phyloP scores from a whole-genome alignment of 2,113 vertebrate species.

The Lampris megalopsis region DNA sequence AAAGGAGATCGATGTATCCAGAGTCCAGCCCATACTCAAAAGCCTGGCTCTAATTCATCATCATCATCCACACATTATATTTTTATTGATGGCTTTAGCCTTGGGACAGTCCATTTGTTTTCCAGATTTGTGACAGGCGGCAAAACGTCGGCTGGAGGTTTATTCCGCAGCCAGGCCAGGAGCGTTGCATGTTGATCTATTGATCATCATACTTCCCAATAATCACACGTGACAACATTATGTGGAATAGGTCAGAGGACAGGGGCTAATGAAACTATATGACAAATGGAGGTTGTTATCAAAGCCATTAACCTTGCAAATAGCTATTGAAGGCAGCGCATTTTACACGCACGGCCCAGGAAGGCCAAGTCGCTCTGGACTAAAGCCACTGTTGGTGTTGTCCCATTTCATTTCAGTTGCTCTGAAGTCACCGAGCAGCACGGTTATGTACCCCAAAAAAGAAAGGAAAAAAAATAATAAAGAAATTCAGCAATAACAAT shows the following conservation, averaged over 20 bases:
- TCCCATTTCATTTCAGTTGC: conserved; percentile 9
- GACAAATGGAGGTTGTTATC: conserved; percentile 91
- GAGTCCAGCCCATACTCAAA: conserved; percentile 51
- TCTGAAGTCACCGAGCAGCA: conserved; percentile 36
- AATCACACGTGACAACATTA: conserved; percentile 94
- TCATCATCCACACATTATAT: conserved; percentile 82
- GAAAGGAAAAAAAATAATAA: conserved; percentile 20
- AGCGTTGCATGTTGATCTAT: conserved; percentile 91
- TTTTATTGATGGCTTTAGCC: conserved; percentile 85
- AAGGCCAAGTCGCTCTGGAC: neutral
- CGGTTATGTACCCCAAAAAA: neutral
- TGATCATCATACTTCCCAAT: conserved; percentile 92
- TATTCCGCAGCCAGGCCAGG: conserved; percentile 82
- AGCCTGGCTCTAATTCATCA: conserved; percentile 87
- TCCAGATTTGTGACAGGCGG: conserved; percentile 87
- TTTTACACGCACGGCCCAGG: conserved; percentile 36
- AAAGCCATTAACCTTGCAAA: conserved; percentile 88
- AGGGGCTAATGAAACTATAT: conserved; percentile 89
- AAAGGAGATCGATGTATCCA: conserved; percentile 73
- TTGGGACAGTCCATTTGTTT: conserved; percentile 89
- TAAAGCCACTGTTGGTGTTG: conserved; percentile 11
- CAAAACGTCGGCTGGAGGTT: conserved; percentile 85
- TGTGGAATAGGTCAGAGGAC: conserved; percentile 89
- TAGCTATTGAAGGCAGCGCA: conserved; percentile 79
- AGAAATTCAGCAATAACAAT: too few relatives aligned